Evolutionary conservation across 2,797 vertebrate genomes (phyloP), one percentile per base, ranked within the genome.

Genomic region (Pangasius djambal): DNA sequence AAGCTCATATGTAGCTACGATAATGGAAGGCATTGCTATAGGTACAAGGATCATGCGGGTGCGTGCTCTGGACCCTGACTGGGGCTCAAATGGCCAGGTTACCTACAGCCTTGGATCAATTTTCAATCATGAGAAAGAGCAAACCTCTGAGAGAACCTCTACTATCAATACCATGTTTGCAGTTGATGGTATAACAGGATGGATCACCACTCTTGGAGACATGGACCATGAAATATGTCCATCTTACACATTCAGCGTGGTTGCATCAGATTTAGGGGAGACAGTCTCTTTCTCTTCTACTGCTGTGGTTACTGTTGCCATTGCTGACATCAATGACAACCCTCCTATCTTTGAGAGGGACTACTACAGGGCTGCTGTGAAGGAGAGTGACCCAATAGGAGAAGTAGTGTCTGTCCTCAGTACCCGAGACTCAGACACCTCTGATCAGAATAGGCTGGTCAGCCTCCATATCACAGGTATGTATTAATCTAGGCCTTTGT

Each of bases 241-340:
- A 91, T 96, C 95, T 89, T 98, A 98, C 93, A 97, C 93, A 91
- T 97, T 99, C 78, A 94, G 93, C 81, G 97, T 98, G 12, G 92
- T 98, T 57, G 98, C 97, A 0, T 97, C 97, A 1, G 98, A 99
- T 90, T 95, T 97, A 22, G 98, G 98, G 0, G 98, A 99, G 92
- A 94, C 94, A 15, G 90, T 93, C 13, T 96, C 97, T 0, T 96
- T 97, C 0, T 98, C 98, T 89, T 97, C 98, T 85, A 94, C 92
- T 31, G 92, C 97, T 1, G 91, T 97, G 6, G 97, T 99, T 50
- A 97, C 97, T 37, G 96, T 99, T 50, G 95, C 96, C 0, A 97
- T 99, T 90, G 97, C 97, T 0, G 99, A 99, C 0, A 95, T 98
- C 70, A 99, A 99, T 15, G 99, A 99, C 93, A 99, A 97, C 90